Evolutionary conservation across 2,888 invertebrate genomes (phyloP).

Genomic region (Chalcis sispes): DNA sequence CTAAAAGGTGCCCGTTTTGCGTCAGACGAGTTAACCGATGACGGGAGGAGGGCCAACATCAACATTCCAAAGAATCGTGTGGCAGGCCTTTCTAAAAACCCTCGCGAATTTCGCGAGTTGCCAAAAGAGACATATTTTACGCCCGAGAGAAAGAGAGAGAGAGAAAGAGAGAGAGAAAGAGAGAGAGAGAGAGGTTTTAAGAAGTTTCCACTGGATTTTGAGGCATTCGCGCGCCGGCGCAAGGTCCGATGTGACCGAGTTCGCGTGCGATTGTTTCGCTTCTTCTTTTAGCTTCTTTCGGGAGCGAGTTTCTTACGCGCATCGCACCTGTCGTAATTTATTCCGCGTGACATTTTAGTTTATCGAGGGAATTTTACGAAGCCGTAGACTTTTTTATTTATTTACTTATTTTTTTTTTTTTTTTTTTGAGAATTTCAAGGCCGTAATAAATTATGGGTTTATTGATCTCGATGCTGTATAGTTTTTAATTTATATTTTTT

Average conservation of each 20-base stretch:
- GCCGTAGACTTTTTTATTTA: too few species aligned
- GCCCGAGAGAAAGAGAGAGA: too few species aligned
- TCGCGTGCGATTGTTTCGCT: too few species aligned
- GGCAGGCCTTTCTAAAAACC: conserved; percentile 66
- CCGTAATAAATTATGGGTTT: too few species aligned
- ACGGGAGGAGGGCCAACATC: conserved; percentile 70
- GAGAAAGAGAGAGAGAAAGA: too few species aligned
- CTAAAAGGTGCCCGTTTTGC: conserved; percentile 56
- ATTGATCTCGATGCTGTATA: too few species aligned
- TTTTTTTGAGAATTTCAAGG: too few species aligned
- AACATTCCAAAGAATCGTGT: conserved; percentile 72
- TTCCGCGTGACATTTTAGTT: conserved; percentile 55
- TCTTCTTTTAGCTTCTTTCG: neutral
- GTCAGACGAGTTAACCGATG: neutral
- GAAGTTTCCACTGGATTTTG: conserved; percentile 14
- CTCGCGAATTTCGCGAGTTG: conserved; percentile 42
- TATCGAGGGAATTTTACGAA: too few species aligned
- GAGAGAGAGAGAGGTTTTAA: too few species aligned
- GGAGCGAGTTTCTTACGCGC: conserved; percentile 25
- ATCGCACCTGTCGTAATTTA: conserved; percentile 58
- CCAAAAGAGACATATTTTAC: conserved; percentile 73
- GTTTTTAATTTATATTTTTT: too few species aligned
- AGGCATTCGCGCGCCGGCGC: conserved; percentile 25
- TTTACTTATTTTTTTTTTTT: too few species aligned
- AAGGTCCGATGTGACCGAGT: conserved; percentile 15